phyloP scores from a whole-genome alignment of 2,113 vertebrate species.

The Trematomus loennbergii region DNA sequence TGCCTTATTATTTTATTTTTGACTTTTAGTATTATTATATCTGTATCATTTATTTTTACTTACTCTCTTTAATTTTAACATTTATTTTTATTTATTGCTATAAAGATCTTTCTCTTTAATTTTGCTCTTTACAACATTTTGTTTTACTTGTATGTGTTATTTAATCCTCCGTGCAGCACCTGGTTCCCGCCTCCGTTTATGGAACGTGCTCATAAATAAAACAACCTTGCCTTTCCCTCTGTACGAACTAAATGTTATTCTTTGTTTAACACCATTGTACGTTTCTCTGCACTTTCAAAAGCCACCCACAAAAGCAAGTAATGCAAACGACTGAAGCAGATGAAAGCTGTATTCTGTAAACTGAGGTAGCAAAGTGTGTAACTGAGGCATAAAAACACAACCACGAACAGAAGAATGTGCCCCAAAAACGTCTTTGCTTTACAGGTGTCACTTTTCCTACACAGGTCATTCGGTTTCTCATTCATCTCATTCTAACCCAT shows the following conservation, averaged over 20 bases:
- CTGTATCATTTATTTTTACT: no score
- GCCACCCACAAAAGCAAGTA: not conserved
- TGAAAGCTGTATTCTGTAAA: not conserved
- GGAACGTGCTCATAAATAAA: no score
- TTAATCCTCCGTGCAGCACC: no score
- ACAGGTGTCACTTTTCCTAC: slow-evolving; percentile 11
- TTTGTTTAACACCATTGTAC: not conserved
- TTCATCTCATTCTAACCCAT: not conserved
- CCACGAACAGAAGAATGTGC: not conserved
- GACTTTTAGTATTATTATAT: no score
- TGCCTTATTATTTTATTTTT: no score
- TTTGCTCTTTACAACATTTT: no score
- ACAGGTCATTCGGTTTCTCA: slow-evolving; percentile 1
- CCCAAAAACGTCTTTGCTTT: not conserved
- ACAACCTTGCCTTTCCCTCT: no score
- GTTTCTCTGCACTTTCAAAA: slow-evolving; percentile 6
- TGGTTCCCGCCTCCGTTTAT: no score
- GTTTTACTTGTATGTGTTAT: no score
- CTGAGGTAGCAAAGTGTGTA: not conserved
- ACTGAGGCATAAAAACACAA: slow-evolving; percentile 10
- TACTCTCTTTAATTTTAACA: no score
- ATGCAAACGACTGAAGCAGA: not conserved
- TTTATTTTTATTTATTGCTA: no score
- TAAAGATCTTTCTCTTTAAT: no score
- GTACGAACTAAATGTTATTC: not conserved